phyloP scores from a whole-genome alignment of 2,797 vertebrate species.

The Sebastes trivittatus region DNA sequence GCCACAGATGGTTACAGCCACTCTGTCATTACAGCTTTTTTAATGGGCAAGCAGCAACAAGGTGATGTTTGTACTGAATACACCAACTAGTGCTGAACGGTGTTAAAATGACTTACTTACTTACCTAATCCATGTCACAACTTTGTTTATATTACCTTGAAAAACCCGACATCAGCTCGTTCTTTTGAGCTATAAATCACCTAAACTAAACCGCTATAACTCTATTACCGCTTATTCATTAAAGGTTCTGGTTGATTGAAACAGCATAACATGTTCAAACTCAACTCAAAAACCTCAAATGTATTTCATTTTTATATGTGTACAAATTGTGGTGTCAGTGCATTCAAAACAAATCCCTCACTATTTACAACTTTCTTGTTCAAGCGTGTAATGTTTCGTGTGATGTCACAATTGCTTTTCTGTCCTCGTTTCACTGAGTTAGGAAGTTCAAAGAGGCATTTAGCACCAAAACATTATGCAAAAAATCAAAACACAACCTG shows the following conservation, averaged over 20 bases:
- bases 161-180: not conserved
- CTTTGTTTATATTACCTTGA: slow-evolving; percentile 24
- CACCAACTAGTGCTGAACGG: not conserved
- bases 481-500: slow-evolving; percentile 33
- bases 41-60: not conserved
- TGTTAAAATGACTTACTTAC: not conserved
- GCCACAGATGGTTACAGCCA: slow-evolving; percentile 17
- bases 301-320: not conserved
- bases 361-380: slow-evolving; percentile 9
- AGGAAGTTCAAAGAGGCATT: slow-evolving; percentile 24
- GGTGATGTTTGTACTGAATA: slow-evolving; percentile 16
- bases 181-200: not conserved
- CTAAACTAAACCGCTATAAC: not conserved
- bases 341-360: slow-evolving; percentile 24
- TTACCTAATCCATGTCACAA: slow-evolving; percentile 6
- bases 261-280: slow-evolving; percentile 1
- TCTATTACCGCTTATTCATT: not conserved
- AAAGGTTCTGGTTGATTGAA: too few relatives aligned
- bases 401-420: not conserved
- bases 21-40: slow-evolving; percentile 21
- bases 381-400: not conserved
- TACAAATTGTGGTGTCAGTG: not conserved
- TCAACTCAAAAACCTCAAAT: not conserved
- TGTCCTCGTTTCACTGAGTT: slow-evolving; percentile 1
- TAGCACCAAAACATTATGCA: slow-evolving; percentile 19